These are phyloP conservation scores for Laticauda laticaudata DNA, from an alignment of 2,113 vertebrate species.

Conservation along the genomic window DNA sequence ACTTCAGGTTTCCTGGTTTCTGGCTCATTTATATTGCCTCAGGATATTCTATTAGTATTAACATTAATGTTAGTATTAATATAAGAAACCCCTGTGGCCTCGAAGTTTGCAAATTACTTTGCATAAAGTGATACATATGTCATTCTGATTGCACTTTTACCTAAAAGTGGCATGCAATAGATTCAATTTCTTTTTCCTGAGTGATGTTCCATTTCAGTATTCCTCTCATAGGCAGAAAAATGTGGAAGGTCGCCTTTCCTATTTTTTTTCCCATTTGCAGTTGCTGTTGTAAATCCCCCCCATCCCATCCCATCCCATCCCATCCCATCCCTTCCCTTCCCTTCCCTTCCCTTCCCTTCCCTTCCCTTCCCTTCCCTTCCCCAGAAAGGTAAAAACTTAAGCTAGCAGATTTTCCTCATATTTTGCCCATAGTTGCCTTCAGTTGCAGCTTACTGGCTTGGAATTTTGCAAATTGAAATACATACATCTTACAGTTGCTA, in stretches of 20 bases:
- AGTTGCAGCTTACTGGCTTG: neutral
- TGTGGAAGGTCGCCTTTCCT: neutral
- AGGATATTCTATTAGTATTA: neutral
- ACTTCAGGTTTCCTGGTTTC: neutral
- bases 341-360: no score
- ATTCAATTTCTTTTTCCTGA: neutral
- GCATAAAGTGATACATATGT: neutral
- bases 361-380: no score
- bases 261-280: neutral
- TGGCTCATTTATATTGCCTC: slow-evolving; percentile 4
- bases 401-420: neutral
- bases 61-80: neutral
- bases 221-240: neutral
- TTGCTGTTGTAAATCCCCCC: neutral
- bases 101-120: neutral
- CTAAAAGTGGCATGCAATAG: neutral
- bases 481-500: neutral
- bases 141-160: neutral
- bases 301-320: neutral
- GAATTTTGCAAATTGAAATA: neutral
- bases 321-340: no score
- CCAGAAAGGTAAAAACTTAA: neutral
- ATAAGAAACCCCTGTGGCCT: neutral
- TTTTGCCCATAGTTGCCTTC: neutral
- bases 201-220: neutral